These are phyloP conservation scores for Himantopus leucocephalus DNA, from an alignment of 2,113 vertebrate species.

Conservation along the genomic window DNA sequence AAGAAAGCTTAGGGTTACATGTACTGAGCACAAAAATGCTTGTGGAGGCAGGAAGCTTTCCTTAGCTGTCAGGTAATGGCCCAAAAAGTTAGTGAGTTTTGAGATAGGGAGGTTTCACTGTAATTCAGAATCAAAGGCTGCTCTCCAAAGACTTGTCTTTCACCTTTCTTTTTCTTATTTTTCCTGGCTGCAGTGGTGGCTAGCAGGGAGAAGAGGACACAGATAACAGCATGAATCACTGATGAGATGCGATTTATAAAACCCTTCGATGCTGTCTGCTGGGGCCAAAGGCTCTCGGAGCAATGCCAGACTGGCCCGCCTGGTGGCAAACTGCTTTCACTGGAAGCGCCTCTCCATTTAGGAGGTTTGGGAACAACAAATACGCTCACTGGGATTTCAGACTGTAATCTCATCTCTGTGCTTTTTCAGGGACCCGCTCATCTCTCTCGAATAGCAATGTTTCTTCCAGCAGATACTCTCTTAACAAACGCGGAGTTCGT, in stretches of 20 bases:
- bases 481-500: not conserved
- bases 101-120: not conserved
- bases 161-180: not conserved
- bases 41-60: not conserved
- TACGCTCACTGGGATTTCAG: not conserved
- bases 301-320: constrained; percentile 59
- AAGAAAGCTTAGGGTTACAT: not conserved
- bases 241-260: not conserved
- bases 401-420: not conserved
- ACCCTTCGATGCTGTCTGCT: not conserved
- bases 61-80: not conserved
- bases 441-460: not conserved
- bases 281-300: not conserved
- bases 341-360: not conserved
- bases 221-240: accelerated
- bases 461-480: not conserved
- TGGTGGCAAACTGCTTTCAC: constrained; percentile 71
- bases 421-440: not conserved
- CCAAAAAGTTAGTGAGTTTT: not conserved
- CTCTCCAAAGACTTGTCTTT: not conserved
- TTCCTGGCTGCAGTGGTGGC: not conserved
- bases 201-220: not conserved
- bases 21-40: not conserved
- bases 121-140: not conserved
- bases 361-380: not conserved